Evolutionary conservation across 1,140 invertebrate species (phyloP).

Genomic region (Neocloeon triangulifer): DNA sequence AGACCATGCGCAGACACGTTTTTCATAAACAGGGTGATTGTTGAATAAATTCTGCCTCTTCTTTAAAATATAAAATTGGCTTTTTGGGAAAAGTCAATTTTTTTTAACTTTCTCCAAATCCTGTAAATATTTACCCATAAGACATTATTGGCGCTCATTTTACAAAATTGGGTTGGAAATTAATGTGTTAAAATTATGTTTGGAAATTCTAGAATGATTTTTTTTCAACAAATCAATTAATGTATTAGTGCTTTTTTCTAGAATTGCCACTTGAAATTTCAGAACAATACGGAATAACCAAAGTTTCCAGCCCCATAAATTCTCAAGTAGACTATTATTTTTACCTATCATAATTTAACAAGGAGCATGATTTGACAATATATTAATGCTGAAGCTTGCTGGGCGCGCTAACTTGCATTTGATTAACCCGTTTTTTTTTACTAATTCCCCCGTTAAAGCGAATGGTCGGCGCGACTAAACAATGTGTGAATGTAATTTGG

Average conservation of each 20-base stretch:
- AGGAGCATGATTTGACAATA: not conserved
- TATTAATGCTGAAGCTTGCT: constrained; percentile 1
- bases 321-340: no score
- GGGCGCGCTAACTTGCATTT: not conserved
- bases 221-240: no score
- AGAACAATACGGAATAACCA: no score
- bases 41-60: not conserved
- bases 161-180: no score
- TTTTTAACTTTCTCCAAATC: not conserved
- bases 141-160: constrained; percentile 3
- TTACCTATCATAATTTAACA: no score
- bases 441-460: constrained; percentile 1
- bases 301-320: no score
- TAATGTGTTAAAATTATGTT: no score
- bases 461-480: not conserved
- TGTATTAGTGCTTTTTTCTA: no score
- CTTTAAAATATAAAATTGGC: not conserved
- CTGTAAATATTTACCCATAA: constrained; percentile 1
- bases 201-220: no score
- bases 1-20: not conserved
- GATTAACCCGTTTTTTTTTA: constrained; percentile 1
- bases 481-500: constrained; percentile 22
- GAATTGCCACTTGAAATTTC: no score
- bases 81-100: not conserved
- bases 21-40: not conserved